Evolutionary conservation across 2,113 vertebrate species (phyloP).

Genomic region (Sprattus sprattus): DNA sequence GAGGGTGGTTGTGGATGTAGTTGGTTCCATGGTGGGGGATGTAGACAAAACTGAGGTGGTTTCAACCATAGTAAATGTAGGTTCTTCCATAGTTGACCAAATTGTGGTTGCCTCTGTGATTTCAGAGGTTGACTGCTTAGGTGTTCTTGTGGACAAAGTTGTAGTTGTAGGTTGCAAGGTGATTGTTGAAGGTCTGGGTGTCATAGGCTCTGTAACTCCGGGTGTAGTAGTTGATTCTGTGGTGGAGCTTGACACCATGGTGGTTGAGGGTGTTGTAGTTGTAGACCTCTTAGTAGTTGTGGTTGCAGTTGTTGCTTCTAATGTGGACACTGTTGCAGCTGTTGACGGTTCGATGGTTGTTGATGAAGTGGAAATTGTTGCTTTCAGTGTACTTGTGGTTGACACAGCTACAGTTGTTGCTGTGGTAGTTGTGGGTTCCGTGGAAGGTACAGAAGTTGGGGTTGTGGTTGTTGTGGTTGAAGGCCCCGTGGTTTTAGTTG

Average conservation of each 20-base stretch:
- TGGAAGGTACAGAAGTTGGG: background rate
- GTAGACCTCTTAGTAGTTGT: background rate
- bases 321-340: background rate
- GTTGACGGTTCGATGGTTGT: background rate
- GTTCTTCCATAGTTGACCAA: background rate
- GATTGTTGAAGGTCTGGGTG: background rate
- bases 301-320: background rate
- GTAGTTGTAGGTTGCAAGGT: background rate
- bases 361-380: background rate
- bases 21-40: background rate
- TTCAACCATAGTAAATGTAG: background rate
- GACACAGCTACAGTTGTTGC: background rate
- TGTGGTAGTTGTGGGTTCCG: background rate
- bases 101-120: background rate
- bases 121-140: background rate
- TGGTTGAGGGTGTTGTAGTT: background rate
- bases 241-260: background rate
- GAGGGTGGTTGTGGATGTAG: background rate
- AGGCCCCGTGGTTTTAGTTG: too few species aligned
- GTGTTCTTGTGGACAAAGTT: background rate
- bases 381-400: background rate
- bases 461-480: background rate
- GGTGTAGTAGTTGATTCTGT: background rate
- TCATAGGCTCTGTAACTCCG: background rate
- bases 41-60: background rate